Base-by-base conservation (phyloP, 2,797 vertebrate species). In the Poecile montanus region DNA sequence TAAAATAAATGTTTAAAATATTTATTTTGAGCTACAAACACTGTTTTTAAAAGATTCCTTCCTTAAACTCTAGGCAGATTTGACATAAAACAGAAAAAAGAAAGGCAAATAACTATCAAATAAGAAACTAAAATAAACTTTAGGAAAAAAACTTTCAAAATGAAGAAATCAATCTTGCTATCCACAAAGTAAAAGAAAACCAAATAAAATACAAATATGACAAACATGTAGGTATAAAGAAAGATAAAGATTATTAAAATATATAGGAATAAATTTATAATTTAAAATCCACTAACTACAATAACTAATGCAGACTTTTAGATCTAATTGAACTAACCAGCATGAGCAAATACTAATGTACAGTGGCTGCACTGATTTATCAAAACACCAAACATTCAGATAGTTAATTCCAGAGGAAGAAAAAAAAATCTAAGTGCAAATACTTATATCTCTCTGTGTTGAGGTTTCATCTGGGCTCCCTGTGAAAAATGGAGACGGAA, bases 401-500 rank as follows among this genome's bases (percentile, higher is more conserved):
- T 18, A 85, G 48, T 20, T 76, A 83, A 67, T 50, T 71, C 34
- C 44, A 60, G 51, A 93, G 51, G 56, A 88, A 83, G 62, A 13
- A 74, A 29, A 80, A 87, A 85, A 45, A 53, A 25, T 47, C 36
- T 51, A 60, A 74, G 68, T 47, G 80, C 19, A 82, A 94, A 93
- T 93, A 72, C 71, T 88, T 95, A 61, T 93, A 88, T 91, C 82
- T 89, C 45, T 84, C 54, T 93, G 47, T 71, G 62, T 18, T 71
- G 76, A 94, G 40, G 50, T 85, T 95, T 93, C 88, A 76, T 95
- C 78, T 92, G 93, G 57, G 62, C 63, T 95, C 40, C 60, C 66
- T 82, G 86, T 89, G 91, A 95, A 95, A 97, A 95, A 91, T 76
- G 83, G 71, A 96, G 84, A 63, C 5, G 11, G 76, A 94, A 96